Conservation (phyloP, 2,888 invertebrate genomes). For the Bruchidius siliquastri region DNA sequence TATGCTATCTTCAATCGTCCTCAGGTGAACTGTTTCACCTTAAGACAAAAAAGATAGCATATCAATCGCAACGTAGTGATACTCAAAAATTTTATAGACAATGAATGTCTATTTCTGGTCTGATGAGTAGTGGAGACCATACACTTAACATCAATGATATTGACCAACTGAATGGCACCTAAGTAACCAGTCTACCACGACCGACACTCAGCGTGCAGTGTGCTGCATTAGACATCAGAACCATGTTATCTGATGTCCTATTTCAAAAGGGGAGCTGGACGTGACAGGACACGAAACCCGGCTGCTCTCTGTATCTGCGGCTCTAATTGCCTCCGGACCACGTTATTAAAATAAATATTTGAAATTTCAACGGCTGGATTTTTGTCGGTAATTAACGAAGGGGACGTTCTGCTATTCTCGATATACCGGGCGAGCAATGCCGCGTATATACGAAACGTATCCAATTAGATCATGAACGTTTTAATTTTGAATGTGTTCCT, state of each 20-base stretch:
- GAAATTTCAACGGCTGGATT: neutral
- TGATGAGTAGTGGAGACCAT: too few relatives aligned
- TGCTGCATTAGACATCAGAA: neutral
- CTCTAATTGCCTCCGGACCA: neutral
- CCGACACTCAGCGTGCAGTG: neutral
- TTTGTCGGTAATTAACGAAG: neutral
- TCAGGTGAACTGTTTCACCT: too few relatives aligned
- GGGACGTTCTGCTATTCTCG: neutral
- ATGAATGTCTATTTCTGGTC: too few relatives aligned
- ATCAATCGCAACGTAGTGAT: too few relatives aligned
- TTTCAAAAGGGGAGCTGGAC: neutral
- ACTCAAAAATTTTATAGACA: too few relatives aligned
- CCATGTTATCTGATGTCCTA: neutral
- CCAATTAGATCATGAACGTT: too few relatives aligned
- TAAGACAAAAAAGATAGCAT: too few relatives aligned
- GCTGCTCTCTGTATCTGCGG: neutral
- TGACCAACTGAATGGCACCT: neutral
- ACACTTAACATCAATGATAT: too few relatives aligned
- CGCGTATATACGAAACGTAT: too few relatives aligned
- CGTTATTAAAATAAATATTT: neutral
- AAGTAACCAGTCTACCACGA: neutral
- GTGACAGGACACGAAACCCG: neutral
- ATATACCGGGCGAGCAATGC: neutral
- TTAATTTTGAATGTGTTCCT: too few relatives aligned
- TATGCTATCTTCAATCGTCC: too few relatives aligned